These are phyloP conservation scores for Gymnoscopelus microlampas DNA, from an alignment of 2,797 vertebrate species.

Conservation along the genomic window DNA sequence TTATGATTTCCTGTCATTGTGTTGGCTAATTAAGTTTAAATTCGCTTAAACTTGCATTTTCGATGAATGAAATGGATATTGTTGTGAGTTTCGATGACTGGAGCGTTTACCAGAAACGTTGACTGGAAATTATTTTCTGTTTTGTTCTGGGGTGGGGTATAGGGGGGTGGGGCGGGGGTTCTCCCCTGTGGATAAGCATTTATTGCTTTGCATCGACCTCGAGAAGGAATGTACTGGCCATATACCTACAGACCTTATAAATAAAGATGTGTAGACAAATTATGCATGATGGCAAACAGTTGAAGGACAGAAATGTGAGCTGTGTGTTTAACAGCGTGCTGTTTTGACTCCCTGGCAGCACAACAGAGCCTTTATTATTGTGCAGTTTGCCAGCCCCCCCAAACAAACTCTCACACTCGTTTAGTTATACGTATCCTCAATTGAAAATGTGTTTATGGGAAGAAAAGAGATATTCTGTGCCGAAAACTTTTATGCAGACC, in stretches of 20 bases:
- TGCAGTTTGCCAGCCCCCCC: constrained; percentile 59
- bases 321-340: constrained; percentile 61
- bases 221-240: constrained; percentile 50
- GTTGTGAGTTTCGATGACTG: background rate
- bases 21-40: constrained; percentile 14
- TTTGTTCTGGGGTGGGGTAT: constrained; percentile 11
- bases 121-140: constrained; percentile 11
- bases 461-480: constrained; percentile 68
- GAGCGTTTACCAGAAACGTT: constrained; percentile 5
- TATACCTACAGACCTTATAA: constrained; percentile 51
- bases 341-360: constrained; percentile 52
- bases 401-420: constrained; percentile 65
- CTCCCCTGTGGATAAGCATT: constrained; percentile 16
- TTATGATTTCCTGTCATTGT: constrained; percentile 9
- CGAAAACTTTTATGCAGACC: constrained; percentile 62
- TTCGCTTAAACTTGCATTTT: background rate
- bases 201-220: constrained; percentile 39
- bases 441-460: constrained; percentile 70
- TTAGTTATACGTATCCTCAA: constrained; percentile 73
- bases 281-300: constrained; percentile 38
- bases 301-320: constrained; percentile 67
- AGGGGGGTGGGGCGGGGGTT: constrained; percentile 2
- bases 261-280: constrained; percentile 69
- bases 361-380: constrained; percentile 61
- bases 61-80: constrained; percentile 8